phyloP scores from a whole-genome alignment of 2,888 invertebrate genomes.

The Muscina levida region DNA sequence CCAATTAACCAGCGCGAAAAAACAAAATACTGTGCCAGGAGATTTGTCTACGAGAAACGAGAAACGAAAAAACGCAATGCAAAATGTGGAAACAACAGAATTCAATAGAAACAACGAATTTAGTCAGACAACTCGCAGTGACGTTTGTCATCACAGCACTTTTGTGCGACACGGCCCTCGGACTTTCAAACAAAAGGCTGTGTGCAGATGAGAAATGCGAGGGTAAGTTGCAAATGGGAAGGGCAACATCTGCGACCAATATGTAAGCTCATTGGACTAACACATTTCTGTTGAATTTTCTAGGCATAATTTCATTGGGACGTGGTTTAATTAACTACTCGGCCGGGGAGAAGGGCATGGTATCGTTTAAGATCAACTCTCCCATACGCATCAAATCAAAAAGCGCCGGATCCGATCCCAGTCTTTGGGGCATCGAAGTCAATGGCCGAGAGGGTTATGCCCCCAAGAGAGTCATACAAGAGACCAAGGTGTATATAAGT shows the following conservation, averaged over 20 bases:
- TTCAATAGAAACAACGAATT: constrained; percentile 53
- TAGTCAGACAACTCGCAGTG: constrained; percentile 50
- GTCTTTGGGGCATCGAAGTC: constrained; percentile 85
- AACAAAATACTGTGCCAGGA: constrained; percentile 24
- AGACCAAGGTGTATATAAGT: constrained; percentile 81
- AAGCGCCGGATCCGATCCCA: constrained; percentile 82
- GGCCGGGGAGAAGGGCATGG: constrained; percentile 81
- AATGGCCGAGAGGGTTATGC: constrained; percentile 86
- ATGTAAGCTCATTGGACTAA: neutral
- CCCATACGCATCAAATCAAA: constrained; percentile 86
- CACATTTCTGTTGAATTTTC: constrained; percentile 40
- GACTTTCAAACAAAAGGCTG: constrained; percentile 84
- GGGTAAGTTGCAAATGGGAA: constrained; percentile 82
- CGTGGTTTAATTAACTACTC: constrained; percentile 82
- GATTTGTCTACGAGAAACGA: constrained; percentile 34
- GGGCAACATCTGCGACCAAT: constrained; percentile 10
- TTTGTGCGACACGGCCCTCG: constrained; percentile 73
- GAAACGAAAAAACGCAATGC: constrained; percentile 55
- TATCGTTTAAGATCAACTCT: constrained; percentile 83
- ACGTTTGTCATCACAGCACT: constrained; percentile 49
- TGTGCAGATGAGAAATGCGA: constrained; percentile 87
- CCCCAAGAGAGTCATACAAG: constrained; percentile 82
- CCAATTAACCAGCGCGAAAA: constrained; percentile 26
- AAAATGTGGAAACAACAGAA: constrained; percentile 60
- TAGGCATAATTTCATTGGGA: constrained; percentile 81